phyloP scores from a whole-genome alignment of 92 coral and sea anemone species.

The Palythoa grandiflora region DNA sequence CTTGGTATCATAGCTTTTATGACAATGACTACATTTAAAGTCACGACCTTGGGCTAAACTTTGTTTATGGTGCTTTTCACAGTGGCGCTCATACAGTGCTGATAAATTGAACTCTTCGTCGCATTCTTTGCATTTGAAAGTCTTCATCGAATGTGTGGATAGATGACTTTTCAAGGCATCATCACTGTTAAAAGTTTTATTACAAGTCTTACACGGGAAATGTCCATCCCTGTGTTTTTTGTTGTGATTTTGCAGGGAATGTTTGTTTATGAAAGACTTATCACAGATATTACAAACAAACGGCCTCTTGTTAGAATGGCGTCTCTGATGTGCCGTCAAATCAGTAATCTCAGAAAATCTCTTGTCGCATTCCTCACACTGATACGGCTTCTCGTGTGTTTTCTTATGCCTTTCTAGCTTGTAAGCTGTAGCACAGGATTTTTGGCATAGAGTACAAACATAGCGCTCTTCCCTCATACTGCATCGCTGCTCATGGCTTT shows the following conservation, averaged over 20 bases:
- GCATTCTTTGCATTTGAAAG: slow-evolving; percentile 24
- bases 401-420: background rate
- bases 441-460: background rate
- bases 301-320: slow-evolving; percentile 1
- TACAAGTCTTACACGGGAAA: background rate
- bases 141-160: slow-evolving; percentile 16
- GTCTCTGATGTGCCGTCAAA: slow-evolving; percentile 36
- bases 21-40: slow-evolving; percentile 15
- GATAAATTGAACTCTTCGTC: slow-evolving; percentile 25
- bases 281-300: slow-evolving; percentile 27
- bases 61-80: background rate
- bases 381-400: slow-evolving; percentile 25
- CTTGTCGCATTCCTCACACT: slow-evolving; percentile 40
- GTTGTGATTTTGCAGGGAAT: background rate
- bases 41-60: background rate
- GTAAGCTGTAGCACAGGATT: background rate
- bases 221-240: background rate
- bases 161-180: slow-evolving; percentile 3
- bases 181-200: slow-evolving; percentile 5
- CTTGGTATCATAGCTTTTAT: background rate
- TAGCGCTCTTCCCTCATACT: background rate
- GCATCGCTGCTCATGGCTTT: background rate
- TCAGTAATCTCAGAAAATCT: slow-evolving; percentile 12
- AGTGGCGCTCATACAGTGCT: slow-evolving; percentile 13
- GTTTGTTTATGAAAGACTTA: background rate